phyloP scores from a whole-genome alignment of 2,797 vertebrate species.

The Premnoplex brunnescens region DNA sequence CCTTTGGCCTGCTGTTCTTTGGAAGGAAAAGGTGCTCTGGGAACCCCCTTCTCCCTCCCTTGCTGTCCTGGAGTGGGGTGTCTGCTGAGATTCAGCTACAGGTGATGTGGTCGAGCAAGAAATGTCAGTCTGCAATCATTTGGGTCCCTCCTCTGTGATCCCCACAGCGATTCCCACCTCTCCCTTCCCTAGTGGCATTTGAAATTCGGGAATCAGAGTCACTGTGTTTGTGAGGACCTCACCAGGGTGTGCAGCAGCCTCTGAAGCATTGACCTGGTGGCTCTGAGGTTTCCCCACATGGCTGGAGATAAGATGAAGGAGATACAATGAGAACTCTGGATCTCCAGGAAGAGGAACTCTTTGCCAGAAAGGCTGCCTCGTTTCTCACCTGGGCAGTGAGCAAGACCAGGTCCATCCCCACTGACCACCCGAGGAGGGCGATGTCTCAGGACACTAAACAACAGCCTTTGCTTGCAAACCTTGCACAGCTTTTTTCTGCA shows the following conservation, averaged over 20 bases:
- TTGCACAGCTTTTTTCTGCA: background rate
- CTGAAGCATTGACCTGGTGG: background rate
- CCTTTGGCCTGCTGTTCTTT: background rate
- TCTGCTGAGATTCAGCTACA: background rate
- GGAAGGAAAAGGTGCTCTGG: background rate
- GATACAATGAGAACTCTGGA: rapidly evolving
- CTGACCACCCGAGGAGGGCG: background rate
- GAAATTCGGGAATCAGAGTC: background rate
- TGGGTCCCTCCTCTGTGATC: background rate
- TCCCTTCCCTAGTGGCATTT: background rate
- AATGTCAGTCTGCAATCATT: background rate
- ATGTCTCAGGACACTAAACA: background rate
- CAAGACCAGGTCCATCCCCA: background rate
- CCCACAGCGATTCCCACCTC: background rate
- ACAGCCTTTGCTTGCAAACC: background rate
- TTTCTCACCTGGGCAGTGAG: background rate
- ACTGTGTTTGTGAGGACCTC: background rate
- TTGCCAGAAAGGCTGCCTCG: rapidly evolving
- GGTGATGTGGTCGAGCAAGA: background rate
- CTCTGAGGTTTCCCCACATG: rapidly evolving
- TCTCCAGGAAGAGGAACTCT: background rate
- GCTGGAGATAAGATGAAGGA: background rate
- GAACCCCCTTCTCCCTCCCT: no score
- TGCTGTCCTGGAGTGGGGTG: background rate
- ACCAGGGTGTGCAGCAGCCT: background rate